Evolutionary conservation across 2,888 invertebrate genomes (phyloP), one percentile per base, ranked within the genome.

Genomic region (Miltochrista miniata): DNA sequence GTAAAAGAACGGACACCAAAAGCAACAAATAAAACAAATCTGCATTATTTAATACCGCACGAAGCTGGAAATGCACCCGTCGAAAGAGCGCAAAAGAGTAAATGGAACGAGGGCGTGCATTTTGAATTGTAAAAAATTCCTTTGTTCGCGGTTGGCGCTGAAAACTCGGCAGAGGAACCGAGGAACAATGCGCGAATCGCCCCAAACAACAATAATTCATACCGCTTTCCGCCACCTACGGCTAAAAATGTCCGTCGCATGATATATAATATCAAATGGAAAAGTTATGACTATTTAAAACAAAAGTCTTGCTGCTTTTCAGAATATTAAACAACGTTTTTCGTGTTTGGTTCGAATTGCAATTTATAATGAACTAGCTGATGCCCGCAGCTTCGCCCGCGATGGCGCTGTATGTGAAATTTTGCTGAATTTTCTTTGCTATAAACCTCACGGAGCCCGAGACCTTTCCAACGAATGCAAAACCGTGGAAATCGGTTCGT

Each of bases 161-260:
- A 79, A 81, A 85, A 84, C 85, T 84, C 83, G 68, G 79, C 81
- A 72, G 78, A 72, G 76, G 87, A 86, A 90, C 90, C 89, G 89
- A 87, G 83, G 86, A 79, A 24, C 18, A 24, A 24, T 24, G 18
- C 18, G 69, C 78, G 81, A 79, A 86, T 80, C 87, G 83, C 84
- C 87, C 85, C 88, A 82, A 88, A 90, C 90, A 91, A 90, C 88
- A 90, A 91, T 90, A 90, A 90, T 89, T 91, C 91, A 91, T 90
- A 85, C 87, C 86, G 86, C 79, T 89, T 90, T 83, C 91, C 90
- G 87, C 90, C 90, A 89, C 90, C 90, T 88, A 90, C 89, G 83
- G 90, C 88, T 90, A 90, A 91, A 90, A 91, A 88, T 90, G 90
- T 90, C 90, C 87, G 90, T 87, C 79, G 72, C 75, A 68, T 89